Evolutionary conservation across 1,140 invertebrate species (phyloP), one percentile per base, ranked within the genome.

Genomic region (Phymorhynchus buccinoides): DNA sequence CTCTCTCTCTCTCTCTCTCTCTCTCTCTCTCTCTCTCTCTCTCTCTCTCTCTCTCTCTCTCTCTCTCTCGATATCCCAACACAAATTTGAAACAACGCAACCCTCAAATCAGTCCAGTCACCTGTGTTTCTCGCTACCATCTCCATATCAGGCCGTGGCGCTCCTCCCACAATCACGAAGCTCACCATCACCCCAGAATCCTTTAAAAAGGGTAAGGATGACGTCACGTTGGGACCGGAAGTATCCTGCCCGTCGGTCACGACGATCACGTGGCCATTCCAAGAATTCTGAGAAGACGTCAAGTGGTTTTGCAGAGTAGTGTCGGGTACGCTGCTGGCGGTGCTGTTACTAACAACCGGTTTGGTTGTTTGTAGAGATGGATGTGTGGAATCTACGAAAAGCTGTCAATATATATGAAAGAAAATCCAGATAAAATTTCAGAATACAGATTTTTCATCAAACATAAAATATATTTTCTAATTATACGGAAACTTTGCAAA

Each of bases 191-290:
- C 80, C n/a, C 81, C 84, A 32, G 79, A 79, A 0, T 44, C 41
- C 3, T n/a, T 27, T 32, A 75, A 39, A 4, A 62, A 48, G 1
- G 84, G 73, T 14, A 81, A 66, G 1, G 22, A 80, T 7, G 82
- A 48, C n/a, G 71, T 68, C 39, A 88, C 41, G 30, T 81, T 4
- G n/a, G 84, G 84, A 12, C 82, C 30, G 0, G 85, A 85, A 39
- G 68, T 73, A 30, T 86, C 85, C n/a, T 84, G 56, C 6, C 83
- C 84, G 66, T 86, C 84, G 18, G 56, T 66, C 39, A 81, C 39
- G 1, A 82, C n/a, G 3, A 85, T n/a, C 27, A 84, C 73, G 62
- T 86, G 39, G n/a, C 37, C 30, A 1, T 30, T 56, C 3, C 22
- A 35, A 16, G 73, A 14, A 4, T 35, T 32, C 16, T 52, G 39